These are phyloP conservation scores for Danaus chrysippus DNA, from an alignment of 2,888 invertebrate genomes.

Conservation along the genomic window DNA sequence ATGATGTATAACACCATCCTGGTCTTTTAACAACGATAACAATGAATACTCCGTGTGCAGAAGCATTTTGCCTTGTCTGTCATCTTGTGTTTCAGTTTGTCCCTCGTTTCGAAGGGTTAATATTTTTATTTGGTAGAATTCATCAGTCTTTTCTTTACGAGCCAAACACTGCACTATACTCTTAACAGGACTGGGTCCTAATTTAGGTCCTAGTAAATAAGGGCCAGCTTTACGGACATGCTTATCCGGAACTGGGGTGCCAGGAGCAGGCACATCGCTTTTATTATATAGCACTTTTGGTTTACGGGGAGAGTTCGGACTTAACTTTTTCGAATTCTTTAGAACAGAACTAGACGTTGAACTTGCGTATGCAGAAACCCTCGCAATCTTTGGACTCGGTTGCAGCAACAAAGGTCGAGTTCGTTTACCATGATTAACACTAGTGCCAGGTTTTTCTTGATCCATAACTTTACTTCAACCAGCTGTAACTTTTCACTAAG, in stretches of 20 bases:
- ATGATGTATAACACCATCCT: slow-evolving; percentile 86
- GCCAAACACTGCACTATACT: slow-evolving; percentile 88
- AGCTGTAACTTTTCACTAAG: slow-evolving; percentile 4
- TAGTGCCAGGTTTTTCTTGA: slow-evolving; percentile 63
- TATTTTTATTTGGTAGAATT: slow-evolving; percentile 84
- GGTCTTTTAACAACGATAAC: slow-evolving; percentile 82
- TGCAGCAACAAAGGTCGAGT: slow-evolving; percentile 68
- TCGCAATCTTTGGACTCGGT: slow-evolving; percentile 64
- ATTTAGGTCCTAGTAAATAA: slow-evolving; percentile 83
- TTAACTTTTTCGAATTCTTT: slow-evolving; percentile 56
- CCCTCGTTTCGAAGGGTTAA: slow-evolving; percentile 73
- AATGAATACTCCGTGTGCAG: slow-evolving; percentile 87
- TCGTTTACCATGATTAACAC: slow-evolving; percentile 67
- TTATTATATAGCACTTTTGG: slow-evolving; percentile 52
- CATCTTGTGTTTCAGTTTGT: slow-evolving; percentile 84
- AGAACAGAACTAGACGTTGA: slow-evolving; percentile 52
- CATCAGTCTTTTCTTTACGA: slow-evolving; percentile 82
- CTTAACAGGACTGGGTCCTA: slow-evolving; percentile 86
- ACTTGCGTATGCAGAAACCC: slow-evolving; percentile 55
- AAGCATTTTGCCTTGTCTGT: slow-evolving; percentile 87
- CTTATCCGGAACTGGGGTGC: slow-evolving; percentile 75
- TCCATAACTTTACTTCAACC: slow-evolving; percentile 52
- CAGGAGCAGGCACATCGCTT: slow-evolving; percentile 68
- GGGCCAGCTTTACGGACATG: slow-evolving; percentile 82
- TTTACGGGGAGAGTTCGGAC: slow-evolving; percentile 48